Evolutionary conservation across 1,140 invertebrate species (phyloP).

Genomic region (Epicauta chinensis): DNA sequence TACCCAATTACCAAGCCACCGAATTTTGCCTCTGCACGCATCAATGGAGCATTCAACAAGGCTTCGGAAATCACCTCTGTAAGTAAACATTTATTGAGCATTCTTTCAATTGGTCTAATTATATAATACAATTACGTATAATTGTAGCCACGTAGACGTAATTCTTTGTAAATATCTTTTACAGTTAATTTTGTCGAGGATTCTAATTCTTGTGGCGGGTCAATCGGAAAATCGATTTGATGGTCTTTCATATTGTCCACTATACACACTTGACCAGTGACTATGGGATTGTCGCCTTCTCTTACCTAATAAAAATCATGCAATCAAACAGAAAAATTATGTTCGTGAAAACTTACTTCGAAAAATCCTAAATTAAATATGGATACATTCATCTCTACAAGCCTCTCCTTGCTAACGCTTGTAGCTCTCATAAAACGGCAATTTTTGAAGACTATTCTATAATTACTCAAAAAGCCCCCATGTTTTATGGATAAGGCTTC

Average conservation of each 20-base stretch:
- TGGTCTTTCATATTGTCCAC: too few species aligned
- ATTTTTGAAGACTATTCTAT: slow-evolving; percentile 57
- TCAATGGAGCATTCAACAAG: slow-evolving; percentile 39
- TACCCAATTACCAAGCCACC: slow-evolving; percentile 79
- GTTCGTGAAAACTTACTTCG: slow-evolving; percentile 55
- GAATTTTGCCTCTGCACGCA: slow-evolving; percentile 44
- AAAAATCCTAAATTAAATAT: slow-evolving; percentile 75
- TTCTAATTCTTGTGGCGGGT: too few species aligned
- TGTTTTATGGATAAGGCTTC: slow-evolving; percentile 73
- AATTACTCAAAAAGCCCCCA: slow-evolving; percentile 64
- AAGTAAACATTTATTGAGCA: too few species aligned
- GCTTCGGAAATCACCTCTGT: slow-evolving; percentile 22
- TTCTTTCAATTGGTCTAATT: background rate
- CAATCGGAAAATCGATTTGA: too few species aligned
- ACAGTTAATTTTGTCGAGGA: too few species aligned
- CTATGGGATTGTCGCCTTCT: too few species aligned
- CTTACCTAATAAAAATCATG: background rate
- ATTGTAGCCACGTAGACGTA: slow-evolving; percentile 83
- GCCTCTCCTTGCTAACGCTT: slow-evolving; percentile 52
- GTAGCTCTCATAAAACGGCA: slow-evolving; percentile 78
- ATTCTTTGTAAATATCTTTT: slow-evolving; percentile 84
- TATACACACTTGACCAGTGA: too few species aligned
- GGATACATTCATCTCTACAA: slow-evolving; percentile 74
- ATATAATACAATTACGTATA: slow-evolving; percentile 53
- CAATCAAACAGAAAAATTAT: too few species aligned